phyloP scores from a whole-genome alignment of 2,113 vertebrate genomes.

The Erythrolamprus reginae region DNA sequence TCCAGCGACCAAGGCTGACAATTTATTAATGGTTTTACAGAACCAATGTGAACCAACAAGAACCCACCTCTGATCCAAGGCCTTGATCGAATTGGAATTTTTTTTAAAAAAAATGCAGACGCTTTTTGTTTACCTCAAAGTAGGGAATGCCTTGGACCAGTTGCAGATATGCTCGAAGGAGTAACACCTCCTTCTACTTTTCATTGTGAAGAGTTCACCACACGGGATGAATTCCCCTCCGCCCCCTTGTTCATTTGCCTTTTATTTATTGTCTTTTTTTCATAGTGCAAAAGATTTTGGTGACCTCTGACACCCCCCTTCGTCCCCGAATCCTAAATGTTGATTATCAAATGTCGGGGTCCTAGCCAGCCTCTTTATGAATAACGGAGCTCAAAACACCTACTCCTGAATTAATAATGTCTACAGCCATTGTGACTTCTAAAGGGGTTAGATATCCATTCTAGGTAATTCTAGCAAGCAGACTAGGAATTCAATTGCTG shows the following conservation, averaged over 20 bases:
- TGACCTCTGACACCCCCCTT: not conserved
- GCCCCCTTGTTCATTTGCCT: not conserved
- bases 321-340: not conserved
- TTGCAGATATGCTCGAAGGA: not conserved
- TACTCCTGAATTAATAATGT: not conserved
- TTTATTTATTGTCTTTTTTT: not conserved
- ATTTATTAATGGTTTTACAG: too few relatives aligned
- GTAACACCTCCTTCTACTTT: not conserved
- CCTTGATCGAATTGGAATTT: not conserved
- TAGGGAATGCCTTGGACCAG: not conserved
- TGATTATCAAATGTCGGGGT: constrained; percentile 3
- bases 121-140: not conserved
- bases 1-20: too few relatives aligned
- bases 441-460: constrained; percentile 18
- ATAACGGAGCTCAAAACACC: not conserved
- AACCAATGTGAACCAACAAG: too few relatives aligned
- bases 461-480: constrained; percentile 6
- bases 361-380: not conserved
- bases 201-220: constrained; percentile 4
- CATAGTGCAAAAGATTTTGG: not conserved
- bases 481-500: constrained; percentile 16
- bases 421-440: not conserved
- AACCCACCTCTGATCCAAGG: not conserved
- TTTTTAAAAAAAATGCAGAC: not conserved
- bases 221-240: not conserved